Percentiles rank a stretch among this genome's conserved stretches.
These are phyloP conservation scores for Zhuqinia jingwanae DNA, from an alignment of 2,888 invertebrate species.

Conservation along the genomic window DNA sequence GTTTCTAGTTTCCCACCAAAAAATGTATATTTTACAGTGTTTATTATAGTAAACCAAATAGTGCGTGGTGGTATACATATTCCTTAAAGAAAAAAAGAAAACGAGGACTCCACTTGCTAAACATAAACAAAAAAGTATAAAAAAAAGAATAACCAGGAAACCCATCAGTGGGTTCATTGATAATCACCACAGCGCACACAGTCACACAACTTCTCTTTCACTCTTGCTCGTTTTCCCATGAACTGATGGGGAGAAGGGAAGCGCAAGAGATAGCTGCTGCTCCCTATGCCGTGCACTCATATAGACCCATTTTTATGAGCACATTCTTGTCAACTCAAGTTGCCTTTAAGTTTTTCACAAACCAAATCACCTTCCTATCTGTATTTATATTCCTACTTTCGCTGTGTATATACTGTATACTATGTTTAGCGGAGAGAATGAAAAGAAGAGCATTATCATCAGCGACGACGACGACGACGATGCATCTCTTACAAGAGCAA, in stretches of 20 bases:
- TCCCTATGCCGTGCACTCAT: background rate
- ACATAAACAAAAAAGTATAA: background rate
- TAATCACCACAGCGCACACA: background rate
- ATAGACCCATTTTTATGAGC: constrained; percentile 54
- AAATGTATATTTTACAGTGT: too few relatives aligned
- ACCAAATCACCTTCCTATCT: constrained; percentile 66
- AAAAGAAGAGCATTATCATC: background rate
- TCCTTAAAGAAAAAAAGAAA: too few relatives aligned
- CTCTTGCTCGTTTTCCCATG: background rate
- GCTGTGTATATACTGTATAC: background rate
- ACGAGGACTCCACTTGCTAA: too few relatives aligned
- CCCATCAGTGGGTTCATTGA: background rate
- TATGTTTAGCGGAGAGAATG: background rate
- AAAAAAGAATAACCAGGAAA: constrained; percentile 1
- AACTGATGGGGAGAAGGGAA: background rate
- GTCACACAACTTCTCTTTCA: background rate
- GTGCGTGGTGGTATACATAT: too few relatives aligned
- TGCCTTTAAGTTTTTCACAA: constrained; percentile 71
- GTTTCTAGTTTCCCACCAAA: too few relatives aligned
- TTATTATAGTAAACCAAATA: too few relatives aligned
- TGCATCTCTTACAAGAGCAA: too few relatives aligned
- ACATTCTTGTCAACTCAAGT: constrained; percentile 72
- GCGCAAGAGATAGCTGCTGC: background rate
- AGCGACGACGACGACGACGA: too few relatives aligned
- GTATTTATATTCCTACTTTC: too few relatives aligned